Conservation (phyloP, 2,888 invertebrate genomes). For the Scaptodrosophila latifasciaeformis region DNA sequence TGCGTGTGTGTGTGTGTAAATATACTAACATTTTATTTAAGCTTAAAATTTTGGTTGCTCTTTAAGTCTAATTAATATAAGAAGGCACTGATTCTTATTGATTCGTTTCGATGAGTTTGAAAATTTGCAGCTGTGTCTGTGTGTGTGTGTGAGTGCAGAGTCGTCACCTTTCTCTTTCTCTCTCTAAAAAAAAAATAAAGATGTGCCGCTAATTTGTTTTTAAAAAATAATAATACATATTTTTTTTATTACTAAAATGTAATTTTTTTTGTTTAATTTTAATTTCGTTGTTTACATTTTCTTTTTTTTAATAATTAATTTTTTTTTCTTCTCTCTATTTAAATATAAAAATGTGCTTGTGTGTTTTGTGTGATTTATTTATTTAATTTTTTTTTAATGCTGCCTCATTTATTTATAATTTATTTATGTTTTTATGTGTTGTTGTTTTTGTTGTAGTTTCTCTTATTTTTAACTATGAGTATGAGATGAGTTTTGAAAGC, state of each 20-base stretch:
- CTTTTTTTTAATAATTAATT: slow-evolving; percentile 15
- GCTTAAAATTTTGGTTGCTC: slow-evolving; percentile 37
- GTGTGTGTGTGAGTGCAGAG: slow-evolving; percentile 31
- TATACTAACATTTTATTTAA: no score
- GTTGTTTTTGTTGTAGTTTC: slow-evolving; percentile 18
- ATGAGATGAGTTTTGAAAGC: slow-evolving; percentile 65
- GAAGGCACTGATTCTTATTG: slow-evolving; percentile 56
- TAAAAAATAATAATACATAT: slow-evolving; percentile 21
- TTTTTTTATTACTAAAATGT: slow-evolving; percentile 5
- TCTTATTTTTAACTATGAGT: slow-evolving; percentile 61
- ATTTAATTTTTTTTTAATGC: slow-evolving; percentile 29
- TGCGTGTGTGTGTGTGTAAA: slow-evolving; percentile 6
- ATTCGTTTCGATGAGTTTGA: slow-evolving; percentile 13
- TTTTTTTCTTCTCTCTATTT: slow-evolving; percentile 15
- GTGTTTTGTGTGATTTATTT: slow-evolving; percentile 1
- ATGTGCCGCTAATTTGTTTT: background rate
- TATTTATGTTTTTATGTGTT: slow-evolving; percentile 22
- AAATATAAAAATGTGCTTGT: background rate
- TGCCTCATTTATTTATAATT: slow-evolving; percentile 37
- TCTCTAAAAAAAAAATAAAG: no score
- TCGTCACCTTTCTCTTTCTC: slow-evolving; percentile 39
- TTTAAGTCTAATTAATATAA: slow-evolving; percentile 47
- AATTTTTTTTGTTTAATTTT: slow-evolving; percentile 26
- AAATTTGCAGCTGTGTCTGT: slow-evolving; percentile 14
- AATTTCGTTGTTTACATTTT: slow-evolving; percentile 41